Evolutionary conservation across 2,113 vertebrate genomes (phyloP).

Genomic region (Orycteropus afer): DNA sequence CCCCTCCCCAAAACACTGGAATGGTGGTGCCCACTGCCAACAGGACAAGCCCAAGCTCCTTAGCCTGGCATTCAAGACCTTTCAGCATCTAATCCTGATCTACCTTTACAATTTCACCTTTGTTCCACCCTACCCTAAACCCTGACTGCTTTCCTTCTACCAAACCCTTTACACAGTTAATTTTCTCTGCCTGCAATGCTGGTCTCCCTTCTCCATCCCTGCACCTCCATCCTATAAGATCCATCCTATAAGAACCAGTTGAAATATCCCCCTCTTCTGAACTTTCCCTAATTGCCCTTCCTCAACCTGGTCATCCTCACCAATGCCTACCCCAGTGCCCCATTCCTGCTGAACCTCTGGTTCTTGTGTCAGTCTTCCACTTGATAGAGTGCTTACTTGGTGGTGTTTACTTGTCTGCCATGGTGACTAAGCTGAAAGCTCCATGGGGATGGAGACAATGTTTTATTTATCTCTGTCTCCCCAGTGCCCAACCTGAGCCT

Average conservation of each 20-base stretch:
- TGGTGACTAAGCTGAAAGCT: background rate
- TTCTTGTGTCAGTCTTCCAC: background rate
- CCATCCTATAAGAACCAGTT: background rate
- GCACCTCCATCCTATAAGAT: background rate
- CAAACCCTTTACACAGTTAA: background rate
- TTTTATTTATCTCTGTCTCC: background rate
- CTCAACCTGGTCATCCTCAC: background rate
- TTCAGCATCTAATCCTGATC: background rate
- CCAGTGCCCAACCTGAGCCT: background rate
- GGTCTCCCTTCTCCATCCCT: background rate
- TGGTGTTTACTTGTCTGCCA: background rate
- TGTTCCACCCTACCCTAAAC: too few relatives aligned
- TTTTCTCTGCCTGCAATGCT: background rate
- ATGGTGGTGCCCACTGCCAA: background rate
- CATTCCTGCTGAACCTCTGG: too few relatives aligned
- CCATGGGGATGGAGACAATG: background rate
- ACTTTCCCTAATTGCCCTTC: background rate
- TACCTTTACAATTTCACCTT: background rate
- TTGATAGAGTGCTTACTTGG: background rate
- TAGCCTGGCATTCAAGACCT: background rate
- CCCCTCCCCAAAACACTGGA: background rate
- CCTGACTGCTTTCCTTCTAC: background rate
- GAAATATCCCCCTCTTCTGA: background rate
- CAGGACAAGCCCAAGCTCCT: background rate
- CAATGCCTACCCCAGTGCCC: background rate